Evolutionary conservation across 2,113 vertebrate genomes (phyloP), one percentile per base, ranked within the genome.

Genomic region (Lycaon pictus): DNA sequence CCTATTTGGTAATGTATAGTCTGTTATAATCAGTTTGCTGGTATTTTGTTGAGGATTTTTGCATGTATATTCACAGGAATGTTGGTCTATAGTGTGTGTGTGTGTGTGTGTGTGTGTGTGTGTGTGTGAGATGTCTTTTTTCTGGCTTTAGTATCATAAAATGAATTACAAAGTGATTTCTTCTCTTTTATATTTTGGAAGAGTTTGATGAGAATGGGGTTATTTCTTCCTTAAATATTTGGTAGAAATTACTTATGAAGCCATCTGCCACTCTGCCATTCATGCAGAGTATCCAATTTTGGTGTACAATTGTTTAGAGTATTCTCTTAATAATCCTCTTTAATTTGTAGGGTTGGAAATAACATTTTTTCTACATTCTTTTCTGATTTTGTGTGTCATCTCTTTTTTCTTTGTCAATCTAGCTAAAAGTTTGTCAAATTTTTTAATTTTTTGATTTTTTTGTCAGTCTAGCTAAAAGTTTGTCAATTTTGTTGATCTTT

Each of bases 191-290:
- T 55, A 69, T 85, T 63, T 86, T 80, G 43, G 23, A 89, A 89
- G 17, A 55, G 19, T 71, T 90, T 90, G 9, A 94, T 29, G 37
- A 62, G 5, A 29, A 58, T 51, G 81, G 19, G 22, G 11, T 60
- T 79, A 32, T 79, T 81, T 90, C 48, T 65, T 72, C n/a, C 81
- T 88, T 43, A 85, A 85, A 86, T 90, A 22, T 86, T 90, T 81
- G 10, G 11, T 76, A 32, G 60, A 62, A 76, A 77, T 85, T 86
- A 86, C 19, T n/a, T 43, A 48, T 43, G 53, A 65, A 65, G 17
- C 17, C 48, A 43, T 77, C n/a, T 32, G 43, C 43, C 43, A 43
- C 43, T 43, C 43, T 43, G 43, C 43, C 43, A 43, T 43, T 43
- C 43, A 43, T 43, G 13, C 27, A 87, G 48, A 15, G n/a, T 72